Conservation (phyloP, 2,797 vertebrate species). For the Lagorchestes hirsutus region DNA sequence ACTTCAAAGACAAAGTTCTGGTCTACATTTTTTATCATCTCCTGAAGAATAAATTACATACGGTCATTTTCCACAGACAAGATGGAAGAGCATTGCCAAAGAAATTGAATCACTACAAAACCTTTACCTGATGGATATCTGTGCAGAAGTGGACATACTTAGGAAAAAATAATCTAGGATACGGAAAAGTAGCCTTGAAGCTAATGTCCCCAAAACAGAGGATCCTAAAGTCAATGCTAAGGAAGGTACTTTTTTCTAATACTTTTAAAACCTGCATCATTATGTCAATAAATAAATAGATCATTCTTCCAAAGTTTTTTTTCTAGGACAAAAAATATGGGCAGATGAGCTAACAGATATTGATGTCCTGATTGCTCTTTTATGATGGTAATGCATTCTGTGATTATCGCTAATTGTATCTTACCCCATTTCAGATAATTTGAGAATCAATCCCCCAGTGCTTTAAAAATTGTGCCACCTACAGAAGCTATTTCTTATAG, state of each 20-base stretch:
- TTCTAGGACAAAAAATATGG: background rate
- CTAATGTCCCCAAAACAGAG: background rate
- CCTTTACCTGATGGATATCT: background rate
- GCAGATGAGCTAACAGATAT: background rate
- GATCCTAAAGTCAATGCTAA: background rate
- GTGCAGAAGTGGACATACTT: background rate
- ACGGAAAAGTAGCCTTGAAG: background rate
- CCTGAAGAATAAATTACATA: background rate
- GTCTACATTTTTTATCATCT: background rate
- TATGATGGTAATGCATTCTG: background rate
- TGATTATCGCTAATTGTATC: background rate
- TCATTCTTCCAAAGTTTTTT: background rate
- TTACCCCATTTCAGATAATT: background rate
- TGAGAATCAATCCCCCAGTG: background rate
- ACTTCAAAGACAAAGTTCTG: background rate
- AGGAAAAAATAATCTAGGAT: background rate
- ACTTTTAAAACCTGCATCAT: background rate
- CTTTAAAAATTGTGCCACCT: background rate
- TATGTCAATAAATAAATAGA: background rate
- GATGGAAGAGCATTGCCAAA: background rate
- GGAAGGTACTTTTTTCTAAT: background rate
- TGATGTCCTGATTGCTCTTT: background rate
- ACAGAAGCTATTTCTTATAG: background rate
- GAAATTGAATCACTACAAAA: background rate
- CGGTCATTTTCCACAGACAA: background rate